These are phyloP conservation scores for Dasyornis broadbenti DNA, from an alignment of 2,113 vertebrate genomes.

Conservation along the genomic window DNA sequence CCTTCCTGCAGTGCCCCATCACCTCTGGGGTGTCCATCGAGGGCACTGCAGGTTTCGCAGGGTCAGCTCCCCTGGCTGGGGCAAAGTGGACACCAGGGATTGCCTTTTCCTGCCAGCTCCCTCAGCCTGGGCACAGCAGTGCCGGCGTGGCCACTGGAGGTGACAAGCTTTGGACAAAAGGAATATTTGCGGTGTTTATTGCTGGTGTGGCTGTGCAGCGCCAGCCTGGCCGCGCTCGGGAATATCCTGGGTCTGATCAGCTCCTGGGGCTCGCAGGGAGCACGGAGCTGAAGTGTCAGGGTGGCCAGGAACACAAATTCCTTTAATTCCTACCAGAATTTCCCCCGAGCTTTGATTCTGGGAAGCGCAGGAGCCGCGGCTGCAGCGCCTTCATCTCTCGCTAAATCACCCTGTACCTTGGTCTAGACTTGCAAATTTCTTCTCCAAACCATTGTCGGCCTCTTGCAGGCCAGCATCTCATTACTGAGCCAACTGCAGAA, in stretches of 20 bases:
- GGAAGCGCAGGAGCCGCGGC: not conserved
- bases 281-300: not conserved
- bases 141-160: not conserved
- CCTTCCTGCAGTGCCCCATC: too few species aligned
- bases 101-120: not conserved
- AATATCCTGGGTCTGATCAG: not conserved
- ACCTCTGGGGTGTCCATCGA: too few species aligned
- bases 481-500: constrained; percentile 20
- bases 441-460: not conserved
- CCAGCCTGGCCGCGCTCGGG: not conserved
- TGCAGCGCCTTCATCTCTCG: not conserved
- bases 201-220: not conserved
- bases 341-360: not conserved
- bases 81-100: not conserved
- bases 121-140: not conserved
- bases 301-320: not conserved
- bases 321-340: not conserved
- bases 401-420: not conserved
- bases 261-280: not conserved
- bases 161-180: not conserved
- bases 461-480: constrained; percentile 18
- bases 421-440: constrained; percentile 32
- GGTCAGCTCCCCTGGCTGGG: not conserved
- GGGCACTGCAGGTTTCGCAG: not conserved
- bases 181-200: not conserved